Evolutionary conservation across 2,888 invertebrate genomes (phyloP), one percentile per base, ranked within the genome.

Genomic region (Lumbricus terrestris): DNA sequence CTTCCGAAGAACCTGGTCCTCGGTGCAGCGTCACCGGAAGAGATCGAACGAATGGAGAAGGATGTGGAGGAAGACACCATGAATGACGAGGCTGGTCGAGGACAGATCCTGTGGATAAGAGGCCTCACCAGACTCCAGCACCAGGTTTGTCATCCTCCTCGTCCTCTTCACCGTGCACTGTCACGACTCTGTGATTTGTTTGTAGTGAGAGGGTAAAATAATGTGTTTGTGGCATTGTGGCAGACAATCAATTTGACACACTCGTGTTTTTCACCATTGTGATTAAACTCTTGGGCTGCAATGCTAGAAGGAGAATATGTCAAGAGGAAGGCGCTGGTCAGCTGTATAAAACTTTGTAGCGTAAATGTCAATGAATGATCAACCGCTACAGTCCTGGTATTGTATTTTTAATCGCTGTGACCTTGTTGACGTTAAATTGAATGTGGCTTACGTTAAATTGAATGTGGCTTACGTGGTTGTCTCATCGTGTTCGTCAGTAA

Each of bases 21-120:
- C 91, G 94, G 94, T 38, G 92, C 94, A 33, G 94, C 94, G 88
- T 95, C 93, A 90, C 91, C 92, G 90, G 89, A 92, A 88, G 90
- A 90, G 89, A 94, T 94, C 91, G 94, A 94, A 90, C 92, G 93
- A n/a, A 88, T 91, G 35, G 91, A 92, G 89, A 92, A 91, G 85
- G 92, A 91, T 82, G 92, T 91, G 82, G 92, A 92, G 54, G 91
- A 90, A 40, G 91, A 90, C 18, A 97, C 89, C 47, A 89, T 97
- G 92, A 97, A 97, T 94, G 98, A 98, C 95, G 97, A 97, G 95
- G 92, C 93, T 90, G 97, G 92, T 97, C 95, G 96, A 93, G 99
- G 99, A 93, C 99, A 99, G 96, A 99, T 99, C 96, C 96, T 99
- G 93, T 99, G 99, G 99, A 98, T 99, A 95, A 97, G 99, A 93